Conservation (phyloP, 2,797 vertebrate species). For the Dermochelys coriacea region DNA sequence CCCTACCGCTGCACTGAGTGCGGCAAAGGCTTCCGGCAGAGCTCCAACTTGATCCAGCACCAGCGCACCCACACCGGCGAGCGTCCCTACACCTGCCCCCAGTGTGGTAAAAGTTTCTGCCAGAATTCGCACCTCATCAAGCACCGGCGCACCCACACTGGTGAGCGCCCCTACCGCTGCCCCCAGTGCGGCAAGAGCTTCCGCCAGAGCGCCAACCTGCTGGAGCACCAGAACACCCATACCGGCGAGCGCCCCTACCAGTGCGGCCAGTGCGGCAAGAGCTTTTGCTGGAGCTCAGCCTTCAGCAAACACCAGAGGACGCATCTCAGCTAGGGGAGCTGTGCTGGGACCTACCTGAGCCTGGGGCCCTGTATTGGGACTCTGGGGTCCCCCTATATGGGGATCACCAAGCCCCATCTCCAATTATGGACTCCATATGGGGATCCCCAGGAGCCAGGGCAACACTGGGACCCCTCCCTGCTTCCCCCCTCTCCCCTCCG, state of each 20-base stretch:
- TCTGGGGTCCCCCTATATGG: not conserved
- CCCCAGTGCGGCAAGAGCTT: constrained; percentile 28
- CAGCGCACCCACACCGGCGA: not conserved
- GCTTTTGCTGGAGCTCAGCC: constrained; percentile 43
- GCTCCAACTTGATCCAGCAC: constrained; percentile 39
- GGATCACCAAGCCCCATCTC: not conserved
- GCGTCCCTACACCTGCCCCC: constrained; percentile 11
- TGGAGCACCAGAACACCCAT: constrained; percentile 2
- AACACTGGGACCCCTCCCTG: not conserved
- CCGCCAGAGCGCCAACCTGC: constrained; percentile 23
- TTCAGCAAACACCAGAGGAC: constrained; percentile 50
- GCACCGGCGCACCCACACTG: constrained; percentile 8
- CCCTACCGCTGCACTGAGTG: constrained; percentile 26
- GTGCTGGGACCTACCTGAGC: not conserved
- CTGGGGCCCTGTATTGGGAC: not conserved
- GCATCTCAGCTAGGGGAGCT: not conserved
- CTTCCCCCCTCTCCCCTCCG: not conserved
- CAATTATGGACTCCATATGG: not conserved
- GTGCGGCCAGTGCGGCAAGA: constrained; percentile 36
- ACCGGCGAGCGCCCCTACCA: constrained; percentile 30
- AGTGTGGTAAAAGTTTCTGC: constrained; percentile 32
- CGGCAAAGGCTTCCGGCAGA: constrained; percentile 24
- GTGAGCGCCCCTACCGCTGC: constrained; percentile 12
- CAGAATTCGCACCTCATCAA: constrained; percentile 22
- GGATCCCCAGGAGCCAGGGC: not conserved